These are phyloP conservation scores for Thereva nobilitata DNA, from an alignment of 2,888 invertebrate species.

Conservation along the genomic window DNA sequence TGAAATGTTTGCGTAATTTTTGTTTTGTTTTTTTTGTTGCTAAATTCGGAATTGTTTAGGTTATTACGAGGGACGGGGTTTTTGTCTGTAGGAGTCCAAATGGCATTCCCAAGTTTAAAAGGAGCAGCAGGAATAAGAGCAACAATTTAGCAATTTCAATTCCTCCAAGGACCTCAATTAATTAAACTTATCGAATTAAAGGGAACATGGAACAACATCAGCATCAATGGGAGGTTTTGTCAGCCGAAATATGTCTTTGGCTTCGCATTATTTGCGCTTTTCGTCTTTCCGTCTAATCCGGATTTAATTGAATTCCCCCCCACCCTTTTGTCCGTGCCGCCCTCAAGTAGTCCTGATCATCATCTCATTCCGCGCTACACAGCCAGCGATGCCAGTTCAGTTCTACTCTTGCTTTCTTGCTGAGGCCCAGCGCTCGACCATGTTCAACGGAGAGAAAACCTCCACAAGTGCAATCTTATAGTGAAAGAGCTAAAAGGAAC, in stretches of 20 bases:
- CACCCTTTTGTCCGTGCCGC: too few species aligned
- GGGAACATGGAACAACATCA: constrained; percentile 36
- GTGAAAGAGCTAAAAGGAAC: constrained; percentile 34
- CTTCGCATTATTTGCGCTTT: constrained; percentile 40
- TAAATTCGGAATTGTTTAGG: too few species aligned
- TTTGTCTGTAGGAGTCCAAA: background rate
- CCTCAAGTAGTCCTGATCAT: too few species aligned
- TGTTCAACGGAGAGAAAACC: background rate
- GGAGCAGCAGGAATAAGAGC: background rate
- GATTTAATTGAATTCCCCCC: constrained; percentile 39
- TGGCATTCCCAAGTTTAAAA: background rate
- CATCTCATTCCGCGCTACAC: too few species aligned
- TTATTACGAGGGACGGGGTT: background rate
- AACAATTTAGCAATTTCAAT: constrained; percentile 27
- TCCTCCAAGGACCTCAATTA: constrained; percentile 38
- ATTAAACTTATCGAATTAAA: constrained; percentile 42
- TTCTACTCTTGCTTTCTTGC: constrained; percentile 6
- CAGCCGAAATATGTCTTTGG: constrained; percentile 34
- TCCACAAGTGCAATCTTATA: constrained; percentile 26
- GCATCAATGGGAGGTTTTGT: constrained; percentile 27
- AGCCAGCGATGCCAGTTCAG: too few species aligned
- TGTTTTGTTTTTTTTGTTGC: too few species aligned
- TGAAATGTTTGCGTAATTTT: too few species aligned
- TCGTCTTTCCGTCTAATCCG: constrained; percentile 37
- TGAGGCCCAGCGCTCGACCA: constrained; percentile 17